These are phyloP conservation scores for Coendou prehensilis DNA, from an alignment of 2,797 vertebrate genomes.

Conservation along the genomic window DNA sequence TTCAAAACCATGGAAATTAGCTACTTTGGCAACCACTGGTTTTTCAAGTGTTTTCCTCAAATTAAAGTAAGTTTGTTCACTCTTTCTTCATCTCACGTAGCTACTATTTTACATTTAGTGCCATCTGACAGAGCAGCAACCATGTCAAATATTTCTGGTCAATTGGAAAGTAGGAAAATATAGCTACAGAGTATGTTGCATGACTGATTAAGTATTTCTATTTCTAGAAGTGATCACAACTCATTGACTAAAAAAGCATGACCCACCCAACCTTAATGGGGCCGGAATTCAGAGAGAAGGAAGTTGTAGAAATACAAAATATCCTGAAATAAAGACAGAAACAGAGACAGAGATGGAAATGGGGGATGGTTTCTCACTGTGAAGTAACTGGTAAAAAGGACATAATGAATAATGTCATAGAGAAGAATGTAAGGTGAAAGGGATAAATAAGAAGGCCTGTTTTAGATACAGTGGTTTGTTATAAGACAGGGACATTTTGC, in stretches of 20 bases:
- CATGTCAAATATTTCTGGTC: background rate
- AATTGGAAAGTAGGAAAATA: background rate
- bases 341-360: background rate
- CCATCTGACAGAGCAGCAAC: background rate
- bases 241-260: slow-evolving; percentile 2
- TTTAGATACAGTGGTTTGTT: background rate
- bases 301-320: background rate
- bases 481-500: background rate
- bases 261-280: background rate
- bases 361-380: background rate
- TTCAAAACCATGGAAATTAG: slow-evolving; percentile 67
- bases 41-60: slow-evolving; percentile 17
- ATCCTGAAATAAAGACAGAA: background rate
- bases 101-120: background rate
- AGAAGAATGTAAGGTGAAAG: background rate
- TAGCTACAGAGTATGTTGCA: background rate
- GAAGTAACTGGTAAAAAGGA: background rate
- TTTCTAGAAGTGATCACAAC: background rate
- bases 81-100: background rate
- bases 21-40: slow-evolving; percentile 35
- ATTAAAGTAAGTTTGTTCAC: slow-evolving; percentile 55
- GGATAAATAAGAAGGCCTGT: background rate
- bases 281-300: background rate
- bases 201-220: background rate
- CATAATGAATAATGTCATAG: background rate